phyloP scores from a whole-genome alignment of 23 tunicate species.

The Botrylloides violaceus region DNA sequence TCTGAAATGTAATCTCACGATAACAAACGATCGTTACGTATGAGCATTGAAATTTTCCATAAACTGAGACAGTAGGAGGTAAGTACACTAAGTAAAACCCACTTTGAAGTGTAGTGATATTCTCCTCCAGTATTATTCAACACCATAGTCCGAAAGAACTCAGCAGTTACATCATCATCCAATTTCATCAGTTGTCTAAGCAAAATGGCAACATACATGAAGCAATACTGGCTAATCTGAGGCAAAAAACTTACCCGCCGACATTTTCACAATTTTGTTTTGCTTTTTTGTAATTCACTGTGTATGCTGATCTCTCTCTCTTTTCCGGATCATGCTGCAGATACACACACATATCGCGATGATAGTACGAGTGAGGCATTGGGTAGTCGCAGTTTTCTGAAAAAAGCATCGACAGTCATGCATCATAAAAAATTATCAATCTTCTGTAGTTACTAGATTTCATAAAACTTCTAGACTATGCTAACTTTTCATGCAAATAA shows the following conservation, averaged over 20 bases:
- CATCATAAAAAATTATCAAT: no score
- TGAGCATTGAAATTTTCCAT: no score
- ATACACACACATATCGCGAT: conserved; percentile 42
- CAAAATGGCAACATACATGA: no score
- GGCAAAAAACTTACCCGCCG: conserved; percentile 34
- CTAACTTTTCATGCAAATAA: conserved; percentile 44
- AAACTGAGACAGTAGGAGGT: no score
- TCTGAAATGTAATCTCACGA: no score
- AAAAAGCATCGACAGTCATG: background rate
- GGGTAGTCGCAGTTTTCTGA: conserved; percentile 47
- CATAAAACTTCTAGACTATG: background rate
- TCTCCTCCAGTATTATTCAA: background rate
- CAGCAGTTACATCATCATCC: conserved; percentile 10
- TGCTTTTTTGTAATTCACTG: conserved; percentile 31
- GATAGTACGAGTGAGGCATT: conserved; percentile 16
- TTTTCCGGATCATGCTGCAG: conserved; percentile 38
- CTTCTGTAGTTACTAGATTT: background rate
- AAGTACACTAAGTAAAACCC: background rate
- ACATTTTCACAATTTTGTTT: conserved; percentile 37
- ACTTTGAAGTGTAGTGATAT: conserved; percentile 26
- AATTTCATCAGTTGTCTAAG: conserved; percentile 9
- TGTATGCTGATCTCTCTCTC: conserved; percentile 6
- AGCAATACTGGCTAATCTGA: no score
- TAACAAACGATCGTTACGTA: no score
- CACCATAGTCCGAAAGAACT: conserved; percentile 11